Percentiles rank a stretch among this genome's conserved stretches.
Conservation (phyloP, 1,140 invertebrate species). For the Microplitis demolitor region DNA sequence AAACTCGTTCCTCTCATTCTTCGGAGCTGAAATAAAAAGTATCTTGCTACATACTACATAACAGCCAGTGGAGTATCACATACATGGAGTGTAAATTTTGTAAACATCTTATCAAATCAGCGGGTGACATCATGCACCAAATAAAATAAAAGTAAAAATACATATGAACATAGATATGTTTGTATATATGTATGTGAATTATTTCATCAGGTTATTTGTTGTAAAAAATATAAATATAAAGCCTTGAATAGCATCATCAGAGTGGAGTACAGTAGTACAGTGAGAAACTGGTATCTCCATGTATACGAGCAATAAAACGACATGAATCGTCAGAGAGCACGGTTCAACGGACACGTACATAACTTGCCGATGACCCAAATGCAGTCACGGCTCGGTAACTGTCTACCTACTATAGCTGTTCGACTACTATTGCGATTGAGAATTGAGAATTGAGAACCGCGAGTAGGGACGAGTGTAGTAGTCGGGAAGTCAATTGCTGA, state of each 20-base stretch:
- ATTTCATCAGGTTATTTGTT: no score
- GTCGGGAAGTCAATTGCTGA: conserved; percentile 1
- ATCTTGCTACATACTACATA: no score
- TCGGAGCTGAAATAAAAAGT: no score
- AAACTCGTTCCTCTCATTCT: no score
- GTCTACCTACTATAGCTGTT: conserved; percentile 19
- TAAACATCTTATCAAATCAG: no score
- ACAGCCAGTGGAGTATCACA: no score
- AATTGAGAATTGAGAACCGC: background rate
- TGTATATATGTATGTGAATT: no score
- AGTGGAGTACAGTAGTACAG: background rate
- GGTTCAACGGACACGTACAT: conserved; percentile 26
- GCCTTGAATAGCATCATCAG: background rate
- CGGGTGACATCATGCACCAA: no score
- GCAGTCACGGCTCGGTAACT: conserved; percentile 31
- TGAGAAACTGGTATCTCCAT: background rate
- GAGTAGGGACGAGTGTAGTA: background rate
- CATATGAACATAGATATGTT: no score
- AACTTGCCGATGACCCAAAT: conserved; percentile 30
- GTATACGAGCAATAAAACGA: background rate
- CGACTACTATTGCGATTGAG: background rate
- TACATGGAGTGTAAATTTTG: no score
- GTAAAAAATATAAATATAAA: no score
- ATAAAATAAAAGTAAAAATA: no score
- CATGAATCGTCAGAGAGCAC: background rate